These are phyloP conservation scores for Platyrinchus mystaceus DNA, from an alignment of 2,797 vertebrate species.

Conservation along the genomic window DNA sequence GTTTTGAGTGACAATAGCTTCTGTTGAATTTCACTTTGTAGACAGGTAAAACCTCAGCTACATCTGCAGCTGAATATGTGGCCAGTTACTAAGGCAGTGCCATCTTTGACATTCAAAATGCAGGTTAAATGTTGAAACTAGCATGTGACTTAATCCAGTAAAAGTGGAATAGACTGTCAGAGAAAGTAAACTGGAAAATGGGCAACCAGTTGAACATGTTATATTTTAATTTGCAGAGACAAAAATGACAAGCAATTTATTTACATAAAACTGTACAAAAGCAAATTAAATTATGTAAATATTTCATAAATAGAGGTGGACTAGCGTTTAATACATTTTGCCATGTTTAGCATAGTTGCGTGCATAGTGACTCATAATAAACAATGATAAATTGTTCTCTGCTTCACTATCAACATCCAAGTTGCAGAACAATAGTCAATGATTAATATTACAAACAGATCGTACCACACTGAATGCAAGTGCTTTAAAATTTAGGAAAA, in stretches of 20 bases:
- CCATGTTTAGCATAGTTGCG: slow-evolving; percentile 99
- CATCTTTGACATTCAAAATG: neutral
- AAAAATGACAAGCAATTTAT: slow-evolving; percentile 99
- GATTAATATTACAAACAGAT: slow-evolving; percentile 96
- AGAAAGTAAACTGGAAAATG: slow-evolving; percentile 70
- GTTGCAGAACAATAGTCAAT: slow-evolving; percentile 98
- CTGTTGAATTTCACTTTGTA: neutral
- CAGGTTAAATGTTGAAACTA: slow-evolving; percentile 7
- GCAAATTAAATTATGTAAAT: slow-evolving; percentile 99
- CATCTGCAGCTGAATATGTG: neutral
- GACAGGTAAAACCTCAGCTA: neutral
- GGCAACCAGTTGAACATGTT: slow-evolving; percentile 89
- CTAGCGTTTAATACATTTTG: slow-evolving; percentile 98
- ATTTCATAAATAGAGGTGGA: slow-evolving; percentile 99
- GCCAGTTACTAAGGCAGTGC: neutral
- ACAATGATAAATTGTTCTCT: slow-evolving; percentile 97
- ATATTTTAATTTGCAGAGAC: slow-evolving; percentile 99
- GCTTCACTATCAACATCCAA: slow-evolving; percentile 99
- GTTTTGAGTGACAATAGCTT: neutral
- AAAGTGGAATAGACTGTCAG: slow-evolving; percentile 26
- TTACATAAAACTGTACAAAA: slow-evolving; percentile 99
- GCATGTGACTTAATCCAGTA: slow-evolving; percentile 14
- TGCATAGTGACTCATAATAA: slow-evolving; percentile 99
- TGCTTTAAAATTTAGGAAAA: slow-evolving; percentile 84
- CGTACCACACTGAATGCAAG: slow-evolving; percentile 90